Base-by-base conservation (phyloP, 23 tunicate genomes). In the Trididemnum nubilum region DNA sequence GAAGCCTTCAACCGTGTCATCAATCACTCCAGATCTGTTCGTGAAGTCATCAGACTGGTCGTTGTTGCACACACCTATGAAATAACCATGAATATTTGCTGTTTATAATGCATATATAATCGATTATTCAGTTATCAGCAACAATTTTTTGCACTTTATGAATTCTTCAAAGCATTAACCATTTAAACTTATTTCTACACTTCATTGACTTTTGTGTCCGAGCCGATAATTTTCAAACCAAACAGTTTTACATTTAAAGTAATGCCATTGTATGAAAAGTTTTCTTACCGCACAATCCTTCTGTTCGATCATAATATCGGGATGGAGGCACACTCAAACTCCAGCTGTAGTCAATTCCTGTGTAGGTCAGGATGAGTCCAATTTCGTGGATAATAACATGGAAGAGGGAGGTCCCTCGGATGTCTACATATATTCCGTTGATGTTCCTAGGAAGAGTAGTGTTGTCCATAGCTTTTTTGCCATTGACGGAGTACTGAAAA, bases 281-380 rank as follows among this genome's bases (percentile, higher is more conserved):
- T 26, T 12, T 80, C 81, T 84, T 64, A 93, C 98, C 98, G 40
- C 98, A 93, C 63, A 93, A 65, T 22, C 98, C 98, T 65, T 93
- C 98, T 0, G 98, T 93, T 74, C 71, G 80, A 50, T 93, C 80
- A 30, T 23, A 84, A 67, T 91, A 91, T 3, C 33, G 19, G 22
- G 82, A 73, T 5, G 64, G 86, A 4, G 98, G 98, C 18, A 93
- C 87, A 22, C 12, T 57, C 70, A 93, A 38, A 69, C 89, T 76
- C 98, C 98, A 93, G 64, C 98, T 93, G 93, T 93, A 93, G 51
- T 93, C 98, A n/a, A 33, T 77, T 51, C 98, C 98, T 34, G 98
- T 93, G 89, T 79, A 93, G 23, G 98, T 93, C 35, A 93, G 76
- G 33, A 54, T 82, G 32, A 93, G 69, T 5, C 34, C 84, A 59